Conservation (phyloP, 2,888 invertebrate genomes). For the Formica aserva region DNA sequence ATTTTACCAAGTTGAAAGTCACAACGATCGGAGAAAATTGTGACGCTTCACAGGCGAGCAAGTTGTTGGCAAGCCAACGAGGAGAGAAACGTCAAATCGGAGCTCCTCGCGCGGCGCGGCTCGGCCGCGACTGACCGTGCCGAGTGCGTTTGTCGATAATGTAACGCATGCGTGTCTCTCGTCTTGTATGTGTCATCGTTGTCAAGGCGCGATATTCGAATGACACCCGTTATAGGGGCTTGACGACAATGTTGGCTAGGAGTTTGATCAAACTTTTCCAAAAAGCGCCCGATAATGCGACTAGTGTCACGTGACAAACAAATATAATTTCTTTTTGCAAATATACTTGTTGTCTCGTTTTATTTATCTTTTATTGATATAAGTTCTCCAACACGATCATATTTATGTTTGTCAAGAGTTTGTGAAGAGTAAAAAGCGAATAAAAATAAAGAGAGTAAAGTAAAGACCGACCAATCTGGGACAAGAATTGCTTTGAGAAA, state of each 20-base stretch:
- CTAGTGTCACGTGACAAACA: background rate
- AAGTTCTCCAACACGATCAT: background rate
- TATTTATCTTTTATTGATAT: background rate
- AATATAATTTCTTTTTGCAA: background rate
- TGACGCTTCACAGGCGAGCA: background rate
- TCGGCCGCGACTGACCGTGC: slow-evolving; percentile 48
- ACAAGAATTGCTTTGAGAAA: background rate
- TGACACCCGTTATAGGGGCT: background rate
- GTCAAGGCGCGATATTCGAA: slow-evolving; percentile 60
- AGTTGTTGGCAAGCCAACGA: background rate
- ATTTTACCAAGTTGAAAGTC: slow-evolving; percentile 17
- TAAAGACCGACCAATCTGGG: background rate
- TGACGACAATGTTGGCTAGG: background rate
- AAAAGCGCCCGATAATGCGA: background rate
- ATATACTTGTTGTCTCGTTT: background rate
- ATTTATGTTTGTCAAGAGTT: background rate
- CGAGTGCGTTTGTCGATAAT: slow-evolving; percentile 74
- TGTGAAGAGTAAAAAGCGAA: background rate
- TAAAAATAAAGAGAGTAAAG: background rate
- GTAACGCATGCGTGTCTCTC: slow-evolving; percentile 72
- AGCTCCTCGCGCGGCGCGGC: slow-evolving; percentile 44
- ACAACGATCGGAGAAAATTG: background rate
- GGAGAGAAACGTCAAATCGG: slow-evolving; percentile 20
- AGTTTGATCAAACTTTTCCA: background rate
- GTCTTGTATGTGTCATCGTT: background rate